Conservation (phyloP, 35 echinoderm and acorn worm species). For the Heliocidaris tuberculata region DNA sequence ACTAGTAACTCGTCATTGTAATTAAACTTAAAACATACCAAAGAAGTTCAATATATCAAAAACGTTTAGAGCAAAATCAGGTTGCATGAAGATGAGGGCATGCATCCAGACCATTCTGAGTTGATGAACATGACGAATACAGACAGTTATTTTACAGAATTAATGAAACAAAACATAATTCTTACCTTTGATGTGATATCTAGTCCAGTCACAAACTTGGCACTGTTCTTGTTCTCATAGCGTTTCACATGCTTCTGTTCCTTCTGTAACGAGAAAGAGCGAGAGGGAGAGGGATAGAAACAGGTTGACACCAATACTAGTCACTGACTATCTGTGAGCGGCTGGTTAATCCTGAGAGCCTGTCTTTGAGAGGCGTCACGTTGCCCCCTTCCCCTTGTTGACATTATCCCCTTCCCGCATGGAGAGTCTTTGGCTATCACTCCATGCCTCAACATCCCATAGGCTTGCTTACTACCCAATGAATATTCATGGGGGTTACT, state of each 20-base stretch:
- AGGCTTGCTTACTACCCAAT: not conserved
- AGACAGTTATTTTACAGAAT: too few species aligned
- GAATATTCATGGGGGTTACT: conserved; percentile 22
- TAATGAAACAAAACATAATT: not conserved
- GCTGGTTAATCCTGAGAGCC: not conserved
- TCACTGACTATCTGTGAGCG: conserved; percentile 8
- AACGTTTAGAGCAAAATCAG: too few species aligned
- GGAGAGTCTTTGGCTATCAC: conserved; percentile 36
- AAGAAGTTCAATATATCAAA: too few species aligned
- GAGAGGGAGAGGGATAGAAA: not conserved
- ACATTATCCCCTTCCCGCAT: conserved; percentile 31
- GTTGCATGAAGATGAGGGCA: too few species aligned
- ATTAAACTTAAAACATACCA: too few species aligned
- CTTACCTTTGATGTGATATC: conserved; percentile 44
- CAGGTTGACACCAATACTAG: not conserved
- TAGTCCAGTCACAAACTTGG: conserved; percentile 46
- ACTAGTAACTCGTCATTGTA: too few species aligned
- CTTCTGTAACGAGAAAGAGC: not conserved
- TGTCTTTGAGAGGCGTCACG: conserved; percentile 11
- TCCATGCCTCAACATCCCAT: not conserved
- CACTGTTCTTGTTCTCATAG: conserved; percentile 47
- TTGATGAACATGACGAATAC: too few species aligned
- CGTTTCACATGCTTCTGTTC: conserved; percentile 32
- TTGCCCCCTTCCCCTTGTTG: conserved; percentile 40
- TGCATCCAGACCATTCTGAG: too few species aligned